Percentiles rank a stretch among this genome's conserved stretches.
phyloP scores from a whole-genome alignment of 1,140 invertebrate genomes.

The Phymastichus coffea region DNA sequence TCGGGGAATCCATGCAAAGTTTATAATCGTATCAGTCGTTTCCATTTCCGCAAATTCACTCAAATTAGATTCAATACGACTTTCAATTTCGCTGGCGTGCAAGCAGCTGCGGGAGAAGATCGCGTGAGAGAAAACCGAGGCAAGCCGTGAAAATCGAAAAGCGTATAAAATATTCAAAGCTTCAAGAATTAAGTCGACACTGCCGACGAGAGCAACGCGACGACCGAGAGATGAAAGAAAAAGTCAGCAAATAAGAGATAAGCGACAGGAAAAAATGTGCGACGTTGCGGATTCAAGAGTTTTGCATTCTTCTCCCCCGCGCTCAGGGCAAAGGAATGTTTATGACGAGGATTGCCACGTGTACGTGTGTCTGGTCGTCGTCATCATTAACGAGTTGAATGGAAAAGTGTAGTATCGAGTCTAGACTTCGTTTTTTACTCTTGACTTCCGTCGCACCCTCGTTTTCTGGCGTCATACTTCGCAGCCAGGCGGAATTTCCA shows the following conservation, averaged over 20 bases:
- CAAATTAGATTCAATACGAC: constrained; percentile 25
- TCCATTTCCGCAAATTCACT: constrained; percentile 10
- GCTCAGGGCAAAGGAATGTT: too few species aligned
- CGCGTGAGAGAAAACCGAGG: too few species aligned
- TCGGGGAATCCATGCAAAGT: constrained; percentile 3
- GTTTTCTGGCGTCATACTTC: background rate
- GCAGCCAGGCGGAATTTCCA: too few species aligned
- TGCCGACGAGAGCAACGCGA: background rate
- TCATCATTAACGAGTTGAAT: constrained; percentile 20
- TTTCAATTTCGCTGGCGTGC: constrained; percentile 21
- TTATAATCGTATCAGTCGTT: constrained; percentile 24
- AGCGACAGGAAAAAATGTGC: constrained; percentile 2
- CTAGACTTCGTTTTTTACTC: background rate
- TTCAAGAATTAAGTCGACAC: constrained; percentile 23
- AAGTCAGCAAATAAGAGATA: background rate
- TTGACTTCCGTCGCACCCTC: background rate
- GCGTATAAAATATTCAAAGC: constrained; percentile 24
- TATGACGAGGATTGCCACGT: too few species aligned
- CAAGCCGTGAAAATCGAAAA: constrained; percentile 19
- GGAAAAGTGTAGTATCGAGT: background rate
- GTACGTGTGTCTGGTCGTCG: too few species aligned
- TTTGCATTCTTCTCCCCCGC: too few species aligned
- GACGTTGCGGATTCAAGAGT: too few species aligned
- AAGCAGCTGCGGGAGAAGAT: too few species aligned
- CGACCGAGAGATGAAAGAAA: too few species aligned